phyloP scores from a whole-genome alignment of 2,113 vertebrate genomes.

The Andinoacara biseriatus region DNA sequence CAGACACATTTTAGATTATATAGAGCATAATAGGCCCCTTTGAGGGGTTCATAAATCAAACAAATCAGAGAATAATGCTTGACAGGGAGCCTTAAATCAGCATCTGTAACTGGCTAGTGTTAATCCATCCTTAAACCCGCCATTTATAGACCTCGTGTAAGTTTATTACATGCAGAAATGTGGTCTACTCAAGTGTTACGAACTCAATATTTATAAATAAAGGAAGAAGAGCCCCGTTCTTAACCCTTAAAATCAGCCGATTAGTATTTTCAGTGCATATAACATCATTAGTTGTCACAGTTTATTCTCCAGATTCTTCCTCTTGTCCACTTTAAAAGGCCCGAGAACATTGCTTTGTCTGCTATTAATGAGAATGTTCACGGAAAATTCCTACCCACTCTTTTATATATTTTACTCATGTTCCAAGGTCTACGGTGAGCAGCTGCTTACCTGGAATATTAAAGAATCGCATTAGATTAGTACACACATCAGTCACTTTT shows the following conservation, averaged over 20 bases:
- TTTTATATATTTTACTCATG: neutral
- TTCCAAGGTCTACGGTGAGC: neutral
- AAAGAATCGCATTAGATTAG: neutral
- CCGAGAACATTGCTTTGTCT: neutral
- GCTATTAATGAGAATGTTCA: neutral
- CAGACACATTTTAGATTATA: neutral
- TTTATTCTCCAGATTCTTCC: neutral
- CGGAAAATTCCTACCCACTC: neutral
- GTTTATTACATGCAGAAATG: neutral
- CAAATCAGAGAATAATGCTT: neutral
- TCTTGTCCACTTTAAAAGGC: neutral
- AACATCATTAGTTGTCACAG: neutral
- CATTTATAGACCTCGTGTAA: neutral
- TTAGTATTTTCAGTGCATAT: neutral
- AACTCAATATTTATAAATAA: neutral
- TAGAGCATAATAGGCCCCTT: neutral
- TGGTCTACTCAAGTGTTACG: neutral
- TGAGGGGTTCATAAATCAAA: neutral
- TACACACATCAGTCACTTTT: too few relatives aligned
- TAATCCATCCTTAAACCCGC: slow-evolving; percentile 8
- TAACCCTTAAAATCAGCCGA: neutral
- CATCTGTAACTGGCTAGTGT: slow-evolving; percentile 7
- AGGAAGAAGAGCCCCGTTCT: neutral
- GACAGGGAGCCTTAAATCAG: slow-evolving; percentile 14
- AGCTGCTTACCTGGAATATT: neutral